Conservation (phyloP, 2,888 invertebrate genomes). For the Agrypnus murinus region DNA sequence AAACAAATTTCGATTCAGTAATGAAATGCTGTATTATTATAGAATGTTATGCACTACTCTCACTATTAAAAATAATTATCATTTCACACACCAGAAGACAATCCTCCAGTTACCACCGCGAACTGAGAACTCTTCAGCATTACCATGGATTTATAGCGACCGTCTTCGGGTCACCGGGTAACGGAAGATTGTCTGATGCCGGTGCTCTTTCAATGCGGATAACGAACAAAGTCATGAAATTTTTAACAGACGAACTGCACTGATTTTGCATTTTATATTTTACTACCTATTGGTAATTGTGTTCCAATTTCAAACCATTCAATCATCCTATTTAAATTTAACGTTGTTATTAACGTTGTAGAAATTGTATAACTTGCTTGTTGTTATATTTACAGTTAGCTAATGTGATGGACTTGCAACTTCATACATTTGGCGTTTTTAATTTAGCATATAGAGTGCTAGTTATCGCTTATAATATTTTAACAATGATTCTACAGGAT, state of each 20-base stretch:
- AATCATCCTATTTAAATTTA: too few species aligned
- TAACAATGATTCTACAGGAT: too few species aligned
- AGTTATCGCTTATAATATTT: too few species aligned
- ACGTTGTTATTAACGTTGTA: too few species aligned
- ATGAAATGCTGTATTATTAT: constrained; percentile 7
- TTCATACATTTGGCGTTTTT: too few species aligned
- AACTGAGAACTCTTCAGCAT: constrained; percentile 53
- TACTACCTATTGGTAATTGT: background rate
- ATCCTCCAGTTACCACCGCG: constrained; percentile 37
- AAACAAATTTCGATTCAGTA: background rate
- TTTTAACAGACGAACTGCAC: constrained; percentile 6
- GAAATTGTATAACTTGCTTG: too few species aligned
- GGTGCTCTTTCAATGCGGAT: constrained; percentile 44
- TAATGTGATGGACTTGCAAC: too few species aligned
- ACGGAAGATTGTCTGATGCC: constrained; percentile 58
- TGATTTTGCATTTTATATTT: constrained; percentile 13
- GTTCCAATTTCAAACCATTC: background rate
- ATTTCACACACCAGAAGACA: constrained; percentile 43
- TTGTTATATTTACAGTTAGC: too few species aligned
- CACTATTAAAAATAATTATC: background rate
- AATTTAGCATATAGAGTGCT: too few species aligned
- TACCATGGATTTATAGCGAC: constrained; percentile 56
- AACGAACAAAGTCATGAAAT: constrained; percentile 26
- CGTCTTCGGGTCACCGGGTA: constrained; percentile 62
- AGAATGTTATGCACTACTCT: too few species aligned